A percentile compares a stretch with the other conserved stretches of the same genome.
Evolutionary conservation across 2,113 vertebrate genomes (phyloP).

Genomic region (Thamnaconus septentrionalis): DNA sequence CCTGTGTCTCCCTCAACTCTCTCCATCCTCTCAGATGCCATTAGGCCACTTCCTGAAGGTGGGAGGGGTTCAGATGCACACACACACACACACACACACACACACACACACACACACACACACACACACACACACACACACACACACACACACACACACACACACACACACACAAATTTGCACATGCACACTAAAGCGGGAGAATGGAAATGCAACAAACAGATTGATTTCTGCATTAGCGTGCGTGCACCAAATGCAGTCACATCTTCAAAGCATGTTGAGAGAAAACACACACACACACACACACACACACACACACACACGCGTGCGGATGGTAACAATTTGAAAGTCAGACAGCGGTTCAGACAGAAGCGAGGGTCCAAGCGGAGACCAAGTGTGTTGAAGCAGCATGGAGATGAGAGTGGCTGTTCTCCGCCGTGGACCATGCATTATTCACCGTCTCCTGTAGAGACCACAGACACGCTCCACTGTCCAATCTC

Average conservation of each 20-base stretch:
- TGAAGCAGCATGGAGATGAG: slow-evolving; percentile 5
- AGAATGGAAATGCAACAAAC: slow-evolving; percentile 1
- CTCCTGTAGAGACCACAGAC: slow-evolving; percentile 36
- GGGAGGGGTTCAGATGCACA: slow-evolving; percentile 55
- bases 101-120: slow-evolving; percentile 3
- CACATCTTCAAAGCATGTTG: background rate
- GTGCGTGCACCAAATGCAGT: slow-evolving; percentile 1
- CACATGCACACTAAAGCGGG: slow-evolving; percentile 1
- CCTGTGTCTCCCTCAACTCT: slow-evolving; percentile 68
- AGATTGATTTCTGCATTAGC: slow-evolving; percentile 22
- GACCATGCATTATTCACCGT: slow-evolving; percentile 58
- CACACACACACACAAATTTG: slow-evolving; percentile 9
- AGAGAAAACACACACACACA: background rate
- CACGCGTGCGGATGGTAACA: background rate
- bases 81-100: slow-evolving; percentile 6
- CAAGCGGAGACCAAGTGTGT: slow-evolving; percentile 8
- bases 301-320: slow-evolving; percentile 3
- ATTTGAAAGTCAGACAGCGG: background rate
- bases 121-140: slow-evolving; percentile 9
- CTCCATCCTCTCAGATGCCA: slow-evolving; percentile 79
- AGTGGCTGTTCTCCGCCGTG: slow-evolving; percentile 41
- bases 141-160: slow-evolving; percentile 3
- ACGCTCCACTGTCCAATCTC: slow-evolving; percentile 37
- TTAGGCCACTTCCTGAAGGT: slow-evolving; percentile 89
- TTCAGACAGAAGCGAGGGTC: no score